Conservation (phyloP, 2,113 vertebrate species). For the Platysteira castanea region DNA sequence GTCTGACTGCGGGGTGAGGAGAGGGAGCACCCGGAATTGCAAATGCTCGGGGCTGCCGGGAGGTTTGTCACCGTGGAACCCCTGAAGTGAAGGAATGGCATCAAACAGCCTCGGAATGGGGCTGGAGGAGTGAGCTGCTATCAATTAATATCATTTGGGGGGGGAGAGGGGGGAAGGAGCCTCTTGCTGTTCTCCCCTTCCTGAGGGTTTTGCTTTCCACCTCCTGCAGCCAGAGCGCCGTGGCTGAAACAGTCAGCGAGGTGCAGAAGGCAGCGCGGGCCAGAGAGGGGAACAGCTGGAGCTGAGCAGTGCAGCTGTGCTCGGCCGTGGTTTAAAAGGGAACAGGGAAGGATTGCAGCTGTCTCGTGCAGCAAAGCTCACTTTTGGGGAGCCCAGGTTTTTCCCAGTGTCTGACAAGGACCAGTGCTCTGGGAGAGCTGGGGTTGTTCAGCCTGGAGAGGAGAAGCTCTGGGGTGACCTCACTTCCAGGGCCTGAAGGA, state of each 20-base stretch:
- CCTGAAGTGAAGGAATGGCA: not conserved
- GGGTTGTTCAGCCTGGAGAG: not conserved
- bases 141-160: not conserved
- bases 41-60: not conserved
- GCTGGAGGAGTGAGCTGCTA: not conserved
- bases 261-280: accelerated
- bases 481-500: not conserved
- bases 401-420: not conserved
- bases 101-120: not conserved
- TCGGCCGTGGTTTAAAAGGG: not conserved
- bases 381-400: not conserved
- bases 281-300: not conserved
- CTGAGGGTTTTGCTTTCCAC: not conserved
- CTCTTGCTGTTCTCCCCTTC: not conserved
- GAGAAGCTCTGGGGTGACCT: not conserved
- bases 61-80: not conserved
- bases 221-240: not conserved
- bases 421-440: not conserved
- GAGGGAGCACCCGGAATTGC: not conserved
- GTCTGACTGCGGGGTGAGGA: not conserved
- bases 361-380: not conserved
- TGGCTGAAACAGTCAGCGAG: not conserved
- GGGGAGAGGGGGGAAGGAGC: not conserved
- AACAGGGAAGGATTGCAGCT: not conserved
- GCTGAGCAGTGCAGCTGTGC: not conserved